phyloP scores from a whole-genome alignment of 2,797 vertebrate genomes.

The Coregonus sp. region DNA sequence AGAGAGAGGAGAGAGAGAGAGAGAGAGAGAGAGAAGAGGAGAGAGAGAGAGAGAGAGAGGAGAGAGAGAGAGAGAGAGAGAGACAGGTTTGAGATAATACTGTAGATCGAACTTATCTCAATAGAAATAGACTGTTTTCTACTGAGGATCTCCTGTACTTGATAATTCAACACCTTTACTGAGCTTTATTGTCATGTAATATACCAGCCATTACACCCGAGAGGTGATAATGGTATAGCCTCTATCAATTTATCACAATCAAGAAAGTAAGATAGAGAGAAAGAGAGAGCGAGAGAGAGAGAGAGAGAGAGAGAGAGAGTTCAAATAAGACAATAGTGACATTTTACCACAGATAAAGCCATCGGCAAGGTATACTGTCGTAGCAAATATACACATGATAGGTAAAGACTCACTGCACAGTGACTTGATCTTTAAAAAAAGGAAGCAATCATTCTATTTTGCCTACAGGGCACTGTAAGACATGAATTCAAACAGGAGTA shows the following conservation, averaged over 20 bases:
- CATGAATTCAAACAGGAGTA: not conserved
- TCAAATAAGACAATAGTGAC: not conserved
- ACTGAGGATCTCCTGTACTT: not conserved
- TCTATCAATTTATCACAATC: not conserved
- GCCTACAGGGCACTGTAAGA: not conserved
- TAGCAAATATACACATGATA: constrained; percentile 67
- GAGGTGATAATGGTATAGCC: not conserved
- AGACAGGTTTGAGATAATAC: not conserved
- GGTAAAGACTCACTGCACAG: constrained; percentile 71
- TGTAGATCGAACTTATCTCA: no score
- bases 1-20: constrained; percentile 40
- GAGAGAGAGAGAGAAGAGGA: constrained; percentile 9
- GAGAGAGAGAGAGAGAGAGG: constrained; percentile 8
- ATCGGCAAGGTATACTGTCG: constrained; percentile 30
- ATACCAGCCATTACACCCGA: not conserved
- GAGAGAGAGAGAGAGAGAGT: not conserved
- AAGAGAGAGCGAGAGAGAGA: no score
- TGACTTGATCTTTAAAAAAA: constrained; percentile 58
- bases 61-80: no score
- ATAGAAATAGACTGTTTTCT: not conserved
- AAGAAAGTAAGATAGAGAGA: not conserved
- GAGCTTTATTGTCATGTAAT: not conserved
- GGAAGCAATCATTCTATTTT: constrained; percentile 3
- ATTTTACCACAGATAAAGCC: constrained; percentile 41
- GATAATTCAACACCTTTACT: not conserved